These are phyloP conservation scores for Muntiacus muntjak DNA, from an alignment of 2,113 vertebrate genomes.

Conservation along the genomic window DNA sequence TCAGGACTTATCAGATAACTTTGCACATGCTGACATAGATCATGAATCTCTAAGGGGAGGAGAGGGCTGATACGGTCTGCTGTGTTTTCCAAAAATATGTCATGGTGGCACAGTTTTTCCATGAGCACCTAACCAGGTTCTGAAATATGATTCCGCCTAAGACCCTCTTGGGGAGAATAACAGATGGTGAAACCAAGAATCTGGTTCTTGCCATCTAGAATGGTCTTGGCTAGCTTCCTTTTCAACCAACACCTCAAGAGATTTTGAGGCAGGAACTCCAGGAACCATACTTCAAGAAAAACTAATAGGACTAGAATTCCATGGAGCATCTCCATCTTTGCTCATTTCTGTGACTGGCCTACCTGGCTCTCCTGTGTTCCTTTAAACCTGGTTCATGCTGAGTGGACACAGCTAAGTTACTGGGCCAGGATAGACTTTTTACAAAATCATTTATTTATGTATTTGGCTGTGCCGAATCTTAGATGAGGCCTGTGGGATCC, in stretches of 20 bases:
- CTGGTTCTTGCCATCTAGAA: not conserved
- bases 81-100: not conserved
- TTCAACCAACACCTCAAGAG: not conserved
- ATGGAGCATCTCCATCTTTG: not conserved
- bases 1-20: not conserved
- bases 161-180: not conserved
- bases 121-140: not conserved
- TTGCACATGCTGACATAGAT: rapidly evolving
- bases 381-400: not conserved
- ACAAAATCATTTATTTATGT: not conserved
- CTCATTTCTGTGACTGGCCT: not conserved
- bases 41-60: not conserved
- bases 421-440: not conserved
- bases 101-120: not conserved
- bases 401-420: not conserved
- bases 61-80: rapidly evolving
- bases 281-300: not conserved
- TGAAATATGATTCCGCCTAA: not conserved
- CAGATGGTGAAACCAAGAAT: not conserved
- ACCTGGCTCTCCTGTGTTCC: not conserved
- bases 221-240: not conserved
- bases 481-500: not conserved
- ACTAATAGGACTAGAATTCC: not conserved
- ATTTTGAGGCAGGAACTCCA: not conserved
- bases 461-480: not conserved